Base-by-base conservation (phyloP, 2,113 vertebrate species). In the Thalassarche chlororhynchos region DNA sequence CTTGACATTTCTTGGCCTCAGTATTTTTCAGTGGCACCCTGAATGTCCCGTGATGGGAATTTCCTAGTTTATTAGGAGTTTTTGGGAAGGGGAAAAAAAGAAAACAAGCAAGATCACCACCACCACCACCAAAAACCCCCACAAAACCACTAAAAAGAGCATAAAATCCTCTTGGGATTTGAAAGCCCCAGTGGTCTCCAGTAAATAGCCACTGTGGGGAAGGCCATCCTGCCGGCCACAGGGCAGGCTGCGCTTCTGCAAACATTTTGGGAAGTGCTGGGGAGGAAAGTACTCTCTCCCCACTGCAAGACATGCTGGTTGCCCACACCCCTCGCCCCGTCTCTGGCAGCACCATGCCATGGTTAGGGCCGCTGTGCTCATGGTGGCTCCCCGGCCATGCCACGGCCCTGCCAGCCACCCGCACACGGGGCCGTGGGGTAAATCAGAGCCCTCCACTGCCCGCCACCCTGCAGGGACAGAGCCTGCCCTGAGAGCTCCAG, bases 21-120 rank as follows among this genome's bases (percentile, higher is more conserved):
- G 61, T 47, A 38, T 66, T 90, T 91, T 93, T 83, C 51, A 52
- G 46, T 11, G 46, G 54, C 6, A 47, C 69, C 24, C 77, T 7
- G 3, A 90, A 52, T 0, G 1, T 21, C 58, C n/a, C 3, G 0
- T 60, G 54, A 54, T 80, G 85, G 93, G 84, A 94, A 88, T 90
- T 96, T 97, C 84, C 87, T 95, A 25, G 11, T 80, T 91, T 69
- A 42, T 38, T 47, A 65, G 93, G 84, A 94, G 18, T 79, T 85
- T 89, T 72, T 7, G 14, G 17, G 52, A 85, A 49, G 14, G 26
- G 11, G 8, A 40, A 26, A 69, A 64, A 57, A 52, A 86, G n/a
- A n/a, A 82, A 77, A 69, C 8, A 29, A 85, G 70, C 18, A 31
- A 61, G 15, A 61, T 91, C 32, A 57, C 47, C 47, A 74, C 12